Conservation (phyloP, 2,113 vertebrate genomes). For the Porphyrio hochstetteri region DNA sequence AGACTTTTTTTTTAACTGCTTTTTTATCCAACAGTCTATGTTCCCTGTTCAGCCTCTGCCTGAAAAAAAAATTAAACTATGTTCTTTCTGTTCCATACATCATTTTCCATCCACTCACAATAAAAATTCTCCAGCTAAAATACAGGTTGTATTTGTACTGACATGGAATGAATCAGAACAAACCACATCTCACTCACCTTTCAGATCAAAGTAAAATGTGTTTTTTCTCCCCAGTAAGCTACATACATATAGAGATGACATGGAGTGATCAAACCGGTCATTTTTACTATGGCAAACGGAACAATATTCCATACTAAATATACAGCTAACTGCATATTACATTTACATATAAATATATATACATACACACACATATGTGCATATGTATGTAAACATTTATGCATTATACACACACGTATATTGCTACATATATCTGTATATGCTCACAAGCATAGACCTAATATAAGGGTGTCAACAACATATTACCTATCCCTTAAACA, state of each 20-base stretch:
- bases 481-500: neutral
- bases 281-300: neutral
- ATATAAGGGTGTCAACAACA: neutral
- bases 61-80: neutral
- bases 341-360: neutral
- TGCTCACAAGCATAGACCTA: neutral
- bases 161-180: neutral
- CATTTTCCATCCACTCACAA: neutral
- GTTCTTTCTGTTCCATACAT: constrained; percentile 8
- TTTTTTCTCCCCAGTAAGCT: neutral
- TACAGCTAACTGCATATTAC: neutral
- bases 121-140: constrained; percentile 33
- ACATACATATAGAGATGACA: neutral
- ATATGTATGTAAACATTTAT: neutral
- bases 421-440: neutral
- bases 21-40: constrained; percentile 17
- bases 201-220: neutral
- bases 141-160: neutral
- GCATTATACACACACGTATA: neutral
- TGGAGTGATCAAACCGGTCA: neutral
- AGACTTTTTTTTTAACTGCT: neutral
- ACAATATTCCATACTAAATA: neutral
- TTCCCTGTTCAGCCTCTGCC: neutral
- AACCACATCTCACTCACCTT: neutral
- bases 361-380: fast-evolving